phyloP scores from a whole-genome alignment of 2,113 vertebrate genomes.

The Prochilodus magdalenae region DNA sequence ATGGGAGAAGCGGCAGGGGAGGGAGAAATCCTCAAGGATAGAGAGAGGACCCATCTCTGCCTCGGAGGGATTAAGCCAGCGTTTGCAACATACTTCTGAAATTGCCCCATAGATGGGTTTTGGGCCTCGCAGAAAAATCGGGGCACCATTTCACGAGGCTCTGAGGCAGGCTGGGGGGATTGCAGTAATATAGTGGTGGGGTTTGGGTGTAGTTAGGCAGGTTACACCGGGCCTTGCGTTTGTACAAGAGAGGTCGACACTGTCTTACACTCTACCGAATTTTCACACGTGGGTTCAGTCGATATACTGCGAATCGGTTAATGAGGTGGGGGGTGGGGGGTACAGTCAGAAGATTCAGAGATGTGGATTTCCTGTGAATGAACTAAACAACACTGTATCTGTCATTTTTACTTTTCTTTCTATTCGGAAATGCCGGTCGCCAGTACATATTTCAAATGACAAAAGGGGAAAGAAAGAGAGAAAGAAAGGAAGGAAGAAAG shows the following conservation, averaged over 20 bases:
- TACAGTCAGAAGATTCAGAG: no score
- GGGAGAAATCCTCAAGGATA: slow-evolving; percentile 65
- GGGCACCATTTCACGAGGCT: slow-evolving; percentile 35
- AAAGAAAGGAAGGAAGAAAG: no score
- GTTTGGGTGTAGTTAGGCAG: slow-evolving; percentile 50
- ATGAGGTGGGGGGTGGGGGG: no score
- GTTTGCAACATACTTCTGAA: slow-evolving; percentile 66
- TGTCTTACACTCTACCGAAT: slow-evolving; percentile 8
- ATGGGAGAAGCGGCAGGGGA: slow-evolving; percentile 61
- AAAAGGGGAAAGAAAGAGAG: no score
- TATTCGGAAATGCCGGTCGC: not conserved
- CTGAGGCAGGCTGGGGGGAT: slow-evolving; percentile 12
- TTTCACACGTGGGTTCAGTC: not conserved
- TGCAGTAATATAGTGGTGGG: slow-evolving; percentile 30
- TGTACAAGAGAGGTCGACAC: slow-evolving; percentile 26
- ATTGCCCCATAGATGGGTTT: slow-evolving; percentile 57
- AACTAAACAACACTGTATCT: not conserved
- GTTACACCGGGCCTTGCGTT: slow-evolving; percentile 35
- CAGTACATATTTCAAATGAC: no score
- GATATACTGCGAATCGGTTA: slow-evolving; percentile 11
- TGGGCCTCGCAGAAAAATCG: slow-evolving; percentile 53
- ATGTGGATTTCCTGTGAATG: not conserved
- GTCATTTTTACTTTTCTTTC: not conserved
- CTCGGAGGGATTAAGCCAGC: slow-evolving; percentile 60
- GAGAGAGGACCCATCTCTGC: slow-evolving; percentile 56